phyloP scores from a whole-genome alignment of 2,797 vertebrate species.

The Lophius americanus region DNA sequence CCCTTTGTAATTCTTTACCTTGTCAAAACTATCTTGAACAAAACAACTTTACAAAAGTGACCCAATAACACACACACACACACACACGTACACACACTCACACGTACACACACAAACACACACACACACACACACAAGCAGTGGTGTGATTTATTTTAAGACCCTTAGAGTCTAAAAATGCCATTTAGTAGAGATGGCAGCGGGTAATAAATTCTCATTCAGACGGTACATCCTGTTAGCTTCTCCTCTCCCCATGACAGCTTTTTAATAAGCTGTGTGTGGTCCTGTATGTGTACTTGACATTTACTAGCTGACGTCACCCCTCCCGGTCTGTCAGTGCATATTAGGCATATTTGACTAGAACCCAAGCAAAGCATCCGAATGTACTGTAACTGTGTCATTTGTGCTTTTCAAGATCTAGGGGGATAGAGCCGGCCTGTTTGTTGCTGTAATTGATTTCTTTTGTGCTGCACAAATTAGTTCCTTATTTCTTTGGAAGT shows the following conservation, averaged over 20 bases:
- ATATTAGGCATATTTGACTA: constrained; percentile 70
- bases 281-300: constrained; percentile 81
- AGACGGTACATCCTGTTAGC: constrained; percentile 81
- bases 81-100: constrained; percentile 14
- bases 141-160: constrained; percentile 79
- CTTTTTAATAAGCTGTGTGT: constrained; percentile 84
- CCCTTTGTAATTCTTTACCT: constrained; percentile 43
- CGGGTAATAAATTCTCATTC: constrained; percentile 86
- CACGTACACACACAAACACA: constrained; percentile 25
- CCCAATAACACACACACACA: constrained; percentile 47
- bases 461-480: constrained; percentile 75
- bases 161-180: constrained; percentile 75
- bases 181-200: constrained; percentile 83
- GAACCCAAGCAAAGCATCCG: constrained; percentile 60
- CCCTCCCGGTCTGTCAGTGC: constrained; percentile 74
- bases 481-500: constrained; percentile 79
- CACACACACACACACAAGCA: constrained; percentile 20
- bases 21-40: constrained; percentile 47
- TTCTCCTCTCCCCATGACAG: constrained; percentile 76
- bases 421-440: constrained; percentile 54
- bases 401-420: constrained; percentile 63
- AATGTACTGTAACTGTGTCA: constrained; percentile 61
- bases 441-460: constrained; percentile 79
- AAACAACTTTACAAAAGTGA: constrained; percentile 61
- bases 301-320: constrained; percentile 79